Evolutionary conservation across 2,888 invertebrate genomes (phyloP), one percentile per base, ranked within the genome.

Genomic region (Lochmaea capreae): DNA sequence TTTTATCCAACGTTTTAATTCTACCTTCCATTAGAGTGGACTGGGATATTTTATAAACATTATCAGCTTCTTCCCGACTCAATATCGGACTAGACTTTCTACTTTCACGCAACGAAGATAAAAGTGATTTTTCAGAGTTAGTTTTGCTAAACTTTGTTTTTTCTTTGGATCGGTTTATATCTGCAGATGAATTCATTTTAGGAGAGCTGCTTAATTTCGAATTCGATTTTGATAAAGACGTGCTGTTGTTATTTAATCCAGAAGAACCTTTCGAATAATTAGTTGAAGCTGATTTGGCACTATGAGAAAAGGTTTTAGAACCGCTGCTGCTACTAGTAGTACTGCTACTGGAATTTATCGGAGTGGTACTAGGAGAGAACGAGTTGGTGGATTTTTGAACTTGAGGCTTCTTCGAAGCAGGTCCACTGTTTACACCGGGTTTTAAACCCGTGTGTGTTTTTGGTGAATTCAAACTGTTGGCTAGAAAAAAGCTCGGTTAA

Each of bases 401-500:
- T 63, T 89, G 92, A 26, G 93, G 92, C 85, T 94, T 95, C 84
- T 93, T 94, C 0, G 95, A 95, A 4, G 95, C 95, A 0, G 96
- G 95, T 0, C 96, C 96, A 81, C 95, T 94, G 80, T 93, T 94
- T 0, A 95, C 95, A 0, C 96, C 95, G 0, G 95, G 95, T 84
- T 95, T 95, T 42, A 86, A 87, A 0, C 95, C 95, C 0, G 95
- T 95, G 83, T 95, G 94, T 5, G 93, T 93, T 86, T 94, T 94
- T 0, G 92, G 93, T 0, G 93, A 93, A n/a, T 92, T 92, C 73
- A 92, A 90, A 73, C 71, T 67, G 58, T 72, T 72, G n/a, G 68
- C 77, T 77, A 54, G 22, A 54, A 65, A 62, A 42, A 69, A n/a
- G 68, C 18, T 10, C 14, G 26, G n/a, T 39, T 18, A 16, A 65